Conservation (phyloP, 2,113 vertebrate species). For the Mesocricetus auratus region DNA sequence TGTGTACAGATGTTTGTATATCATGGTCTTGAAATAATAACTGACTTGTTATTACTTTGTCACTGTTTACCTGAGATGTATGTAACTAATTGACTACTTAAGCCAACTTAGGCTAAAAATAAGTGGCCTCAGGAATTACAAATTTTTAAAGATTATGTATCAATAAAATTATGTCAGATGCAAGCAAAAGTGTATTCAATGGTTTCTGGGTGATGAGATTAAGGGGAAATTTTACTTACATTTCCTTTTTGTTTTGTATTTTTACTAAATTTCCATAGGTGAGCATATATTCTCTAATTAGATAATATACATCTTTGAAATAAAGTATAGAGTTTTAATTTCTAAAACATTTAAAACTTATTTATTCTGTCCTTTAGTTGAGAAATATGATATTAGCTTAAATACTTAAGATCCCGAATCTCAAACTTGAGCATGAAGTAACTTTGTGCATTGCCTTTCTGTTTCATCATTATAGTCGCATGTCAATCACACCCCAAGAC, state of each 20-base stretch:
- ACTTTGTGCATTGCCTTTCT: not conserved
- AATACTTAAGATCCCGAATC: constrained; percentile 6
- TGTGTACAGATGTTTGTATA: not conserved
- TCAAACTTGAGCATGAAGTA: not conserved
- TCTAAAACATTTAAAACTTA: constrained; percentile 41
- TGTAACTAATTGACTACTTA: constrained; percentile 38
- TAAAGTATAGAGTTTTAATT: constrained; percentile 3
- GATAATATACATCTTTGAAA: constrained; percentile 49
- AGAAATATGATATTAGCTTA: not conserved
- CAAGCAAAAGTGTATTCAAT: not conserved
- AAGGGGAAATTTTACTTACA: not conserved
- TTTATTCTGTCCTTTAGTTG: not conserved
- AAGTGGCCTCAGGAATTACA: constrained; percentile 16
- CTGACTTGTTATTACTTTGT: constrained; percentile 32
- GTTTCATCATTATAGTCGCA: no score
- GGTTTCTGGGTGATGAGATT: not conserved
- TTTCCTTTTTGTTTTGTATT: constrained; percentile 36
- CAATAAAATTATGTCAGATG: constrained; percentile 4
- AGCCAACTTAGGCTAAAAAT: constrained; percentile 33
- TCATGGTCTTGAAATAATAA: constrained; percentile 1
- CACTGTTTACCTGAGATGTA: not conserved
- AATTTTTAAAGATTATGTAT: constrained; percentile 3
- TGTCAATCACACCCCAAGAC: constrained; percentile 23
- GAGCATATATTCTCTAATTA: constrained; percentile 46
- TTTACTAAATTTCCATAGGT: constrained; percentile 45